Evolutionary conservation across 2,113 vertebrate genomes (phyloP), one percentile per base, ranked within the genome.

Genomic region (Chaetura pelagica): DNA sequence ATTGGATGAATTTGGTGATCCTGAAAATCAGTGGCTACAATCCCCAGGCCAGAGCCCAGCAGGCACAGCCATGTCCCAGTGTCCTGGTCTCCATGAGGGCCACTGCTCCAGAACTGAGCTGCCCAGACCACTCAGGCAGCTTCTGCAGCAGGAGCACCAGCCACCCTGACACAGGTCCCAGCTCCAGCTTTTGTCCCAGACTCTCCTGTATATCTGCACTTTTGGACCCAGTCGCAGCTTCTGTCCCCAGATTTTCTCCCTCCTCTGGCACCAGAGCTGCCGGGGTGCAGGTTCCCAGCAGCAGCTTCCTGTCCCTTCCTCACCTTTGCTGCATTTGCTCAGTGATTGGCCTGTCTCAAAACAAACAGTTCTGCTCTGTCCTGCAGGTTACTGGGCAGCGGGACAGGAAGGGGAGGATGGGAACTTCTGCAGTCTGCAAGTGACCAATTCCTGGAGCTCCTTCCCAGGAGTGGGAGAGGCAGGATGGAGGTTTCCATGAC

Each of bases 121-220:
- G 35, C 6, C 8, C 51, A 66, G 44, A 35, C 5, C 55, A 13
- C 1, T 4, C 30, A 14, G 35, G 51, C 18, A 73, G 16, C 8
- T 3, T 15, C 16, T 68, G 59, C 64, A 17, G 21, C 13, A 34
- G 51, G 42, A 62, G 19, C 34, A 29, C 5, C 2, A 1, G 16
- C 32, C 26, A 19, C 6, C 20, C 44, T 46, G 44, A 46, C 16
- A 19, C 44, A 46, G 44, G 4, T 46, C 57, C 34, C 44, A 34
- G 75, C 38, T 40, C 22, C 16, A 19, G 23, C 12, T 46, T 26
- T 48, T 54, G 13, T 46, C 51, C 77, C n/a, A 35, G 20, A 12
- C 26, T 51, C 38, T 42, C 38, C 29, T 4, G 0, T 7, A 10
- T 2, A 4, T 16, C 26, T 2, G 2, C 8, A 0, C 26, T 34